Evolutionary conservation across 2,888 invertebrate genomes (phyloP).

Genomic region (Saturnia japonica): DNA sequence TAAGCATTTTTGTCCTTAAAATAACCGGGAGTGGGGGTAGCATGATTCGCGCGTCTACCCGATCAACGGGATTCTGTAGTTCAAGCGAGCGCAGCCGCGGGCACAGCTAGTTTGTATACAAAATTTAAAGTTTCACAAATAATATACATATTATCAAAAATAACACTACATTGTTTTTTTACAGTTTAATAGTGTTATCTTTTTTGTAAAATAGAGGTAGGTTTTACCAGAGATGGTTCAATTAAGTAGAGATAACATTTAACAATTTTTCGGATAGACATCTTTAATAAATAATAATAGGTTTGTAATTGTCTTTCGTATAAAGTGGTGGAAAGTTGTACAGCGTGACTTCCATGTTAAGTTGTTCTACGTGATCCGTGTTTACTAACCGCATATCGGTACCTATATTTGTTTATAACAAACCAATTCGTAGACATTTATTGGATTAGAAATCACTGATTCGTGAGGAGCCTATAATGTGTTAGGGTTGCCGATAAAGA

Average conservation of each 20-base stretch:
- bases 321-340: slow-evolving; percentile 14
- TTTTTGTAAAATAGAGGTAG: background rate
- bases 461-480: slow-evolving; percentile 6
- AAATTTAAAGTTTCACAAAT: too few relatives aligned
- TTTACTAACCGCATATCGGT: slow-evolving; percentile 30
- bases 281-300: background rate
- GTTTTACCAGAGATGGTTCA: background rate
- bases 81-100: too few relatives aligned
- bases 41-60: too few relatives aligned
- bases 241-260: background rate
- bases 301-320: slow-evolving; percentile 8
- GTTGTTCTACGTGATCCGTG: slow-evolving; percentile 50
- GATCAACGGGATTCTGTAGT: too few relatives aligned
- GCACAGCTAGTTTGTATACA: too few relatives aligned
- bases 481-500: background rate
- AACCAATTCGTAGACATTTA: slow-evolving; percentile 53
- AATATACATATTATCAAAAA: too few relatives aligned
- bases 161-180: too few relatives aligned
- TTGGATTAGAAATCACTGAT: slow-evolving; percentile 40
- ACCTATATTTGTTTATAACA: slow-evolving; percentile 52
- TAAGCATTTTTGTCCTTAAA: too few relatives aligned
- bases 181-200: background rate
- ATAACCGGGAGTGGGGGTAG: too few relatives aligned
- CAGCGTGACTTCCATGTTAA: slow-evolving; percentile 17
- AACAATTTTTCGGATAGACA: background rate